Evolutionary conservation across 2,113 vertebrate species (phyloP).

Genomic region (Eudyptes chrysolophus): DNA sequence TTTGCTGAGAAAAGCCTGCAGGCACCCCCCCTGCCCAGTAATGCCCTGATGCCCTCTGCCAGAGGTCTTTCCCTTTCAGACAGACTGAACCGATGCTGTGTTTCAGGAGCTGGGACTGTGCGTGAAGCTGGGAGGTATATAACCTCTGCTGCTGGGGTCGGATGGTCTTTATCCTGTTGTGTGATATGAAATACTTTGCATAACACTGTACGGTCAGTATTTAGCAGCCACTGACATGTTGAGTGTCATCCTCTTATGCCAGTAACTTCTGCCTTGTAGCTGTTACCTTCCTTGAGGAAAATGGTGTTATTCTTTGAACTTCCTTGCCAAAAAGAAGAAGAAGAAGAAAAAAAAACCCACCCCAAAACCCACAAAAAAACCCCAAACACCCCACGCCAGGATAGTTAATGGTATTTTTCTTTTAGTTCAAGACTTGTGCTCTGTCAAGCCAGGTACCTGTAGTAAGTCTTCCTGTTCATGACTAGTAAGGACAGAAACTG

Average conservation of each 20-base stretch:
- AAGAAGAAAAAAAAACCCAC: no score
- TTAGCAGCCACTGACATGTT: background rate
- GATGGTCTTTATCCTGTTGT: background rate
- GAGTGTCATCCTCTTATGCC: background rate
- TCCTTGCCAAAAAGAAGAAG: background rate
- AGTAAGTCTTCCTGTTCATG: background rate
- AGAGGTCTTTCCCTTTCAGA: background rate
- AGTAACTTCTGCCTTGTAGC: background rate
- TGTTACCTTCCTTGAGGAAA: background rate
- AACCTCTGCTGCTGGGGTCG: background rate
- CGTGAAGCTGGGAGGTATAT: fast-evolving
- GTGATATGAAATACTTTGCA: background rate
- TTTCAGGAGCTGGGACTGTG: background rate
- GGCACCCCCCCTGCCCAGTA: background rate
- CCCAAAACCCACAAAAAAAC: no score
- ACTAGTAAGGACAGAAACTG: background rate
- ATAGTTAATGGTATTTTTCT: background rate
- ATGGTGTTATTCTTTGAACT: background rate
- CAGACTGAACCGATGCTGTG: background rate
- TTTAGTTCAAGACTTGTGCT: background rate
- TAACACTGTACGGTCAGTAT: background rate
- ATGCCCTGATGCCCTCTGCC: fast-evolving
- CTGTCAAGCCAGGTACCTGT: background rate
- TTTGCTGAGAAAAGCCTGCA: background rate
- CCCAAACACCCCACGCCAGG: background rate